Evolutionary conservation across 2,113 vertebrate species (phyloP).

Genomic region (Microcebus griseorufus): DNA sequence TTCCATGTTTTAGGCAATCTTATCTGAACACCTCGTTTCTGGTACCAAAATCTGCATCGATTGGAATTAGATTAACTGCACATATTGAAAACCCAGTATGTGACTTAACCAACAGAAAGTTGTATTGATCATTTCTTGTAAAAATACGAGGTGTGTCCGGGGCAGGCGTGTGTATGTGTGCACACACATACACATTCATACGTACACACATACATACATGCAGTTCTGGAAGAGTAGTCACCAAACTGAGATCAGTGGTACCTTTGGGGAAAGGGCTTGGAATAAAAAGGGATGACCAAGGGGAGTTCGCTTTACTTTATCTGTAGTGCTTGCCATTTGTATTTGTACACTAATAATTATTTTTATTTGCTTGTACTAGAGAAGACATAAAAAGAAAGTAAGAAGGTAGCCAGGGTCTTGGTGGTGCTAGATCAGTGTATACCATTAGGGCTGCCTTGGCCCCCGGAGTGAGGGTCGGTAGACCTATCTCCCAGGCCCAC

Average conservation of each 20-base stretch:
- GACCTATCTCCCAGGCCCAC: not conserved
- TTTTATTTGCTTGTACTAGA: not conserved
- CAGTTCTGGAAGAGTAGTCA: not conserved
- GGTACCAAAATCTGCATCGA: not conserved
- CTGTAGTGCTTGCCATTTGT: not conserved
- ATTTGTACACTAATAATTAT: not conserved
- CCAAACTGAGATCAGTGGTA: not conserved
- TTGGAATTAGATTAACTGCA: not conserved
- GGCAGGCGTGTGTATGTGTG: not conserved
- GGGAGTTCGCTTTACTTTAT: not conserved
- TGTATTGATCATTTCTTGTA: not conserved
- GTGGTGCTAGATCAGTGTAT: not conserved
- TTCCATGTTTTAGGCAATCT: not conserved
- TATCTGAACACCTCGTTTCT: not conserved
- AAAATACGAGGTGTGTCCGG: not conserved
- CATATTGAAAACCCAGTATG: not conserved
- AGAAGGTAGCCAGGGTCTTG: not conserved
- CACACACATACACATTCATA: not conserved
- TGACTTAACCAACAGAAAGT: not conserved
- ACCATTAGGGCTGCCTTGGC: not conserved
- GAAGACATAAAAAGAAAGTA: not conserved
- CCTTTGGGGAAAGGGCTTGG: not conserved
- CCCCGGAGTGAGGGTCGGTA: not conserved
- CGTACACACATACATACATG: rapidly evolving
- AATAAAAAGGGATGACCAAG: not conserved